A percentile compares a stretch with the other conserved stretches of the same genome.
Evolutionary conservation across 2,888 invertebrate species (phyloP).

Genomic region (Agrochola lychnidis): DNA sequence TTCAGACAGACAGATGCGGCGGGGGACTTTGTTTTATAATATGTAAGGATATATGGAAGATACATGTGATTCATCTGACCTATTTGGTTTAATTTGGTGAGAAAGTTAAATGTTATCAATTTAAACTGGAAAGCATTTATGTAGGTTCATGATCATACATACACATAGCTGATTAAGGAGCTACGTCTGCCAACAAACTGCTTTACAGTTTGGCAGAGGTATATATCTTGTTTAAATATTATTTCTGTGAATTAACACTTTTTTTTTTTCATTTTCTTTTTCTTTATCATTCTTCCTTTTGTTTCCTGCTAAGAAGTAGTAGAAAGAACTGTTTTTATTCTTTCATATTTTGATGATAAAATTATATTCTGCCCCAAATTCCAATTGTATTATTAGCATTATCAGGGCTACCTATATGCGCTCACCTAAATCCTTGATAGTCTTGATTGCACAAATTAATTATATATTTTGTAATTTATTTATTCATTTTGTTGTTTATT

Average conservation of each 20-base stretch:
- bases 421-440: constrained; percentile 10
- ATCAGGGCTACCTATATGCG: constrained; percentile 30
- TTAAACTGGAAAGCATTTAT: background rate
- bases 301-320: too few species aligned
- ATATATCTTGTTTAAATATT: too few species aligned
- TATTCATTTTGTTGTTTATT: background rate
- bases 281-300: background rate
- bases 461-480: background rate
- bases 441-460: constrained; percentile 35
- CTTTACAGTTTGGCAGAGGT: too few species aligned
- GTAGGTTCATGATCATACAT: background rate
- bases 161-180: too few species aligned
- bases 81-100: background rate
- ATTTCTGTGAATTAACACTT: too few species aligned
- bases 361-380: constrained; percentile 23
- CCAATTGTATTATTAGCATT: constrained; percentile 10
- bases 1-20: too few species aligned
- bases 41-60: too few species aligned
- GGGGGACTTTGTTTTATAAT: too few species aligned
- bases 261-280: too few species aligned
- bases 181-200: too few species aligned
- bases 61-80: too few species aligned
- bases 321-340: background rate
- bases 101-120: background rate
- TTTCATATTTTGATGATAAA: background rate